A percentile compares a stretch with the other conserved stretches of the same genome.
These are phyloP conservation scores for Chloropsis hardwickii DNA, from an alignment of 2,113 vertebrate genomes.

Conservation along the genomic window DNA sequence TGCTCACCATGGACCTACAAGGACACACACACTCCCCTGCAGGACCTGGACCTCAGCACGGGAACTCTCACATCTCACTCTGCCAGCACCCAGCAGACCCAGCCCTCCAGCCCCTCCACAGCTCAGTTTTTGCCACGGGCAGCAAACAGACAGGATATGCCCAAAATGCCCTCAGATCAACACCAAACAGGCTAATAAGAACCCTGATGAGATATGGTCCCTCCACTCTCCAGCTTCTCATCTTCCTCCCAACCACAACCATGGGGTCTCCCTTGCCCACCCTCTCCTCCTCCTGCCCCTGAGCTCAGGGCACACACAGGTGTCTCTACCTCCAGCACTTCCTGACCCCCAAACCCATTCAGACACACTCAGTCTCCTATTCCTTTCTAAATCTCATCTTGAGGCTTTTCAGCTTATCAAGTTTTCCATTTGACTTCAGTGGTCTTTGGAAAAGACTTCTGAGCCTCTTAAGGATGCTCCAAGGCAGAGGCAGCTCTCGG, in stretches of 20 bases:
- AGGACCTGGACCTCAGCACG: background rate
- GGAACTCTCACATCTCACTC: background rate
- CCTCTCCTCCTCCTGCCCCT: background rate
- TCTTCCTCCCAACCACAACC: background rate
- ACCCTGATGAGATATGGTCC: background rate
- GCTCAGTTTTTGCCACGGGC: background rate
- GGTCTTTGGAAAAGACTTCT: background rate
- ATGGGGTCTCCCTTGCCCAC: too few relatives aligned
- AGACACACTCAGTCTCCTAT: background rate
- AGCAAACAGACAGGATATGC: background rate
- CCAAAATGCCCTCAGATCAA: background rate
- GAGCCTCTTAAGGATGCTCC: background rate
- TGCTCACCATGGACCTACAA: rapidly evolving
- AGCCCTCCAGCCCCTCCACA: background rate
- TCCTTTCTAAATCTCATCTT: background rate
- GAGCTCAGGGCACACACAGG: background rate
- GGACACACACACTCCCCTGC: background rate
- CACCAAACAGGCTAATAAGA: too few relatives aligned
- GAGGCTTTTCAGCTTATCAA: background rate
- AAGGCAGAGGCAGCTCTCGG: background rate
- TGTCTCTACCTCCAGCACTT: background rate
- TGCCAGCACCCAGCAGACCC: background rate
- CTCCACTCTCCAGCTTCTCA: background rate
- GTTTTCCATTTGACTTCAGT: background rate
- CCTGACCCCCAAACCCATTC: background rate